phyloP scores from a whole-genome alignment of 2,888 invertebrate genomes.

The Nephrotoma guestfalica region DNA sequence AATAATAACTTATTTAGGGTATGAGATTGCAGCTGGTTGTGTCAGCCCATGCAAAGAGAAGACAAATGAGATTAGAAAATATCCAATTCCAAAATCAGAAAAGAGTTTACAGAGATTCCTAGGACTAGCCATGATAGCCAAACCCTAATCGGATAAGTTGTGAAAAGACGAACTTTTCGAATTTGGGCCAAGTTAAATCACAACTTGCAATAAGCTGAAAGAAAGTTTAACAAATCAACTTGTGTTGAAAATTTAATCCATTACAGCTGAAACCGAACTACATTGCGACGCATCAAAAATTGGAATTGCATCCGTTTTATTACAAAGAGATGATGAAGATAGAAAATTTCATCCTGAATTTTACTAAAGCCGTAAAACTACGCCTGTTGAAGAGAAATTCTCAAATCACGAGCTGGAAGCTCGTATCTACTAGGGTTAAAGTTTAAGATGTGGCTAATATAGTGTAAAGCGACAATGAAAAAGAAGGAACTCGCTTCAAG shows the following conservation, averaged over 20 bases:
- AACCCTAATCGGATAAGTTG: neutral
- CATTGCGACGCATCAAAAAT: no score
- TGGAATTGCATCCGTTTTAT: no score
- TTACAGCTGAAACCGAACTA: neutral
- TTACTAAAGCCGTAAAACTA: neutral
- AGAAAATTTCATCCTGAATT: neutral
- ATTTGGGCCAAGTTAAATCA: neutral
- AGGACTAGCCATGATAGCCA: neutral
- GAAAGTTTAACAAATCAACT: neutral
- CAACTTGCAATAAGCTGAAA: neutral
- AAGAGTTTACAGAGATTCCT: neutral
- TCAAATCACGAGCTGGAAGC: neutral
- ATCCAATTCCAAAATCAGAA: neutral
- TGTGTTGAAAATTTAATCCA: neutral
- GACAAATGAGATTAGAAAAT: neutral
- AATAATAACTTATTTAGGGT: neutral
- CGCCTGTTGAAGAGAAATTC: neutral
- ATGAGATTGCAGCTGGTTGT: neutral
- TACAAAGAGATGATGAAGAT: neutral
- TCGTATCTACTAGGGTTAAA: no score
- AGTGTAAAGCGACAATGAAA: neutral
- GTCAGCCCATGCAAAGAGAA: neutral
- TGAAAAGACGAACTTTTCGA: neutral
- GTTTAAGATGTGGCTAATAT: no score
- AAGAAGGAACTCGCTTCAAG: neutral